Evolutionary conservation across 2,113 vertebrate species (phyloP), one percentile per base, ranked within the genome.

Genomic region (Synchiropus splendidus): DNA sequence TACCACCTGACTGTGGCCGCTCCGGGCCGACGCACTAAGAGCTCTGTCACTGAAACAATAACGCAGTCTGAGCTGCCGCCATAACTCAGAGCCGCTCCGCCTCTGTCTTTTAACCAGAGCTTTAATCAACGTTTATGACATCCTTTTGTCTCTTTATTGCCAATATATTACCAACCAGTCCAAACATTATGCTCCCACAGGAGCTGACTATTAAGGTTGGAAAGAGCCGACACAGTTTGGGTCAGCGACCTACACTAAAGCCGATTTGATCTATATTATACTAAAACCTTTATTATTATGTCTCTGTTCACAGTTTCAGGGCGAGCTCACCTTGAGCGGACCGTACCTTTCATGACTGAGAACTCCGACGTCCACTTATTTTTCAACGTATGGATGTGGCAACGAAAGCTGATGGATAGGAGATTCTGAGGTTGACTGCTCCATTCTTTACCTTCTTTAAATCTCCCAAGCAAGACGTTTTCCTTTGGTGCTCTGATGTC

Each of bases 111-210:
- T 85, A 86, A 86, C 77, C 80, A 61, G 64, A 67, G 80, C 75
- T 81, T 87, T 87, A 86, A 86, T 86, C 83, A 85, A 85, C 73
- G 63, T 87, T 86, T 87, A 87, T 86, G 83, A 83, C 82, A 83
- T 78, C 75, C 82, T 74, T 84, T 85, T 85, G 81, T 84, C 77
- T 82, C 74, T 85, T 87, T 87, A 87, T 83, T 80, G 85, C 78
- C 83, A 70, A 87, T 85, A 86, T 85, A 85, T 84, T 85, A 84
- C 67, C 58, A 63, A 81, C 67, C 74, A 63, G 82, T 83, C 83
- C 79, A 82, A 84, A 84, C 72, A 84, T 81, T 81, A 81, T 81
- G 73, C 73, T 80, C 72, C 74, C 66, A 64, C 78, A 78, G 77
- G 75, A 82, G 67, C 45, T 66, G 69, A 78, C 81, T 78, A 77